Evolutionary conservation across 2,113 vertebrate species (phyloP).

Genomic region (Indri indri): DNA sequence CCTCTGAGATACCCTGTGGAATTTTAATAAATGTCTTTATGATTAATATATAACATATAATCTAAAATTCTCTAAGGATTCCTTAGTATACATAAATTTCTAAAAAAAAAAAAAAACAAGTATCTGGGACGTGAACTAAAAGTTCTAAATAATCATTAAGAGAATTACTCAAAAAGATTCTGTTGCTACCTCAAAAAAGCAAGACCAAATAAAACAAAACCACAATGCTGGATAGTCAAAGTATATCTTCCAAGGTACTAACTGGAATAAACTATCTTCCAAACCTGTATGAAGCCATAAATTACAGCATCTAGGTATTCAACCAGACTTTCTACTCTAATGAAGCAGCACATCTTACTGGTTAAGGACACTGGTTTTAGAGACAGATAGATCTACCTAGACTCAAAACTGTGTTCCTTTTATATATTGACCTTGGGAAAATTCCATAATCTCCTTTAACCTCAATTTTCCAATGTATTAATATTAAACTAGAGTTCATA

Average conservation of each 20-base stretch:
- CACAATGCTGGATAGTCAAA: neutral
- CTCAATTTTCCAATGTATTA: neutral
- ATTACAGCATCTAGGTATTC: neutral
- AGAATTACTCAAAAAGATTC: neutral
- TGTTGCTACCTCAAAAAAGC: neutral
- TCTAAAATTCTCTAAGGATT: neutral
- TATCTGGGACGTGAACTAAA: neutral
- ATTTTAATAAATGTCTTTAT: constrained; percentile 20
- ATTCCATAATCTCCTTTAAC: neutral
- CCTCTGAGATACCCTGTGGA: neutral
- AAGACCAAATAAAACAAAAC: neutral
- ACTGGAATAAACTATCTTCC: neutral
- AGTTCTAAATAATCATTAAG: neutral
- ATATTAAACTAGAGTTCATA: neutral
- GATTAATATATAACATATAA: neutral
- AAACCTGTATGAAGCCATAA: neutral
- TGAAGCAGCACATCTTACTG: neutral
- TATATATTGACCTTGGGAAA: neutral
- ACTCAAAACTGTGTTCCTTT: neutral
- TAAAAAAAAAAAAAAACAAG: neutral
- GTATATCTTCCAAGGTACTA: neutral
- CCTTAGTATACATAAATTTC: neutral
- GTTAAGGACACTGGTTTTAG: neutral
- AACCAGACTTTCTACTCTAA: neutral
- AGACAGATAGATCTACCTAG: neutral